phyloP scores from a whole-genome alignment of 2,113 vertebrate genomes.

The Dinomys branickii region DNA sequence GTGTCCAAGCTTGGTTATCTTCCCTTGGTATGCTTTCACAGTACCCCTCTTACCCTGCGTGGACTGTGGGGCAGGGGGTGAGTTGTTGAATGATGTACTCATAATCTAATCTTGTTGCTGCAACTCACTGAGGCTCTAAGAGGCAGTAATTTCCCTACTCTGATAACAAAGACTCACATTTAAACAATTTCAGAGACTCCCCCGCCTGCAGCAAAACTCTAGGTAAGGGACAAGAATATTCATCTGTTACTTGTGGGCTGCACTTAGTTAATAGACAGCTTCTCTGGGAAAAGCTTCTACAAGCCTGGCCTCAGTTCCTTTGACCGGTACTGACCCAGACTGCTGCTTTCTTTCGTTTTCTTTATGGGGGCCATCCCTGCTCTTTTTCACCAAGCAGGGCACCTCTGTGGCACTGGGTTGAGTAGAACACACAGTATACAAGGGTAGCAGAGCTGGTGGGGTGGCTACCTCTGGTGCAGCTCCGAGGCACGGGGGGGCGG shows the following conservation, averaged over 20 bases:
- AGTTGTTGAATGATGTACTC: constrained; percentile 57
- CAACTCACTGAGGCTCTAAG: constrained; percentile 50
- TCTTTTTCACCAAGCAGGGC: not conserved
- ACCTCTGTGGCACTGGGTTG: not conserved
- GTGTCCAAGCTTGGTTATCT: not conserved
- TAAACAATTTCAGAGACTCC: constrained; percentile 46
- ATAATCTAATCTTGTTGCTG: constrained; percentile 63
- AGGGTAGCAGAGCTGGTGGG: constrained; percentile 21
- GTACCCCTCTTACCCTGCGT: not conserved
- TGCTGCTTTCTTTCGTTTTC: not conserved
- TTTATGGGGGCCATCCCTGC: not conserved
- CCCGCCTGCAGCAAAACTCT: not conserved
- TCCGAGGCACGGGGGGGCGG: not conserved
- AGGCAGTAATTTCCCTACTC: constrained; percentile 55
- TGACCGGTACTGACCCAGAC: not conserved
- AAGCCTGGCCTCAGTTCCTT: not conserved
- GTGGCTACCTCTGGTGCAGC: not conserved
- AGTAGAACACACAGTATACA: not conserved
- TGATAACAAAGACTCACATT: constrained; percentile 43
- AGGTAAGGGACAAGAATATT: not conserved
- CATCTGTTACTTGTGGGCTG: constrained; percentile 20
- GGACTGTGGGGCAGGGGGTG: constrained; percentile 24
- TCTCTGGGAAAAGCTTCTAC: constrained; percentile 47
- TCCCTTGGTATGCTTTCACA: not conserved
- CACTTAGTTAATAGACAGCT: constrained; percentile 30